Percentiles rank a stretch among this genome's conserved stretches.
Evolutionary conservation across 2,113 vertebrate genomes (phyloP).

Genomic region (Diglossa brunneiventris): DNA sequence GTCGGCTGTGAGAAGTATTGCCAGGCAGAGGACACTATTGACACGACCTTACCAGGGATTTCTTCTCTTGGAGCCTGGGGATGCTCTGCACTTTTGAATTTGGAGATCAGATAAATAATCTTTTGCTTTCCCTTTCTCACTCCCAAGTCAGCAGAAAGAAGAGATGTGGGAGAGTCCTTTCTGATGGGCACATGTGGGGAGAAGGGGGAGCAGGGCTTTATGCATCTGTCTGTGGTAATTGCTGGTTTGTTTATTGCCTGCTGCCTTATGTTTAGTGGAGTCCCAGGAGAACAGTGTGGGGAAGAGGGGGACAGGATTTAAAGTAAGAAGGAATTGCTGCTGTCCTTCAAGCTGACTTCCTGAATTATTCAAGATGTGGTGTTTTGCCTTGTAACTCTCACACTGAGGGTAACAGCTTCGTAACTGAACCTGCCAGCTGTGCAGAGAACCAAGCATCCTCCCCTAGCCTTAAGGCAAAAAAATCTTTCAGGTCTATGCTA

Average conservation of each 20-base stretch:
- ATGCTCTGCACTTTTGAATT: not conserved
- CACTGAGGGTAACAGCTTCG: not conserved
- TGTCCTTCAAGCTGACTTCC: not conserved
- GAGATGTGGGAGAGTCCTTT: not conserved
- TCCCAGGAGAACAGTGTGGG: not conserved
- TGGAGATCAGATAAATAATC: not conserved
- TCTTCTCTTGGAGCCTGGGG: not conserved
- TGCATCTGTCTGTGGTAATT: not conserved
- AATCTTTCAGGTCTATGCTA: not conserved
- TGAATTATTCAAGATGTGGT: constrained; percentile 2
- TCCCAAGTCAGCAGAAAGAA: not conserved
- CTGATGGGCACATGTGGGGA: not conserved
- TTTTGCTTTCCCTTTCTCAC: not conserved
- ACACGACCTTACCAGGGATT: not conserved
- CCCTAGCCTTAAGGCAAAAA: not conserved
- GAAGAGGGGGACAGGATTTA: not conserved
- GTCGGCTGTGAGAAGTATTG: not conserved
- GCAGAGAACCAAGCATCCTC: not conserved
- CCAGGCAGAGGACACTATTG: not conserved
- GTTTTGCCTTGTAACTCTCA: not conserved
- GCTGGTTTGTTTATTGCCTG: not conserved
- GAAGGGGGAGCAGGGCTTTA: not conserved
- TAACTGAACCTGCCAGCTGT: not conserved
- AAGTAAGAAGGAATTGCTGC: not conserved
- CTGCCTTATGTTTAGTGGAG: not conserved